These are phyloP conservation scores for Phaethornis superciliosus DNA, from an alignment of 2,113 vertebrate genomes.

Conservation along the genomic window DNA sequence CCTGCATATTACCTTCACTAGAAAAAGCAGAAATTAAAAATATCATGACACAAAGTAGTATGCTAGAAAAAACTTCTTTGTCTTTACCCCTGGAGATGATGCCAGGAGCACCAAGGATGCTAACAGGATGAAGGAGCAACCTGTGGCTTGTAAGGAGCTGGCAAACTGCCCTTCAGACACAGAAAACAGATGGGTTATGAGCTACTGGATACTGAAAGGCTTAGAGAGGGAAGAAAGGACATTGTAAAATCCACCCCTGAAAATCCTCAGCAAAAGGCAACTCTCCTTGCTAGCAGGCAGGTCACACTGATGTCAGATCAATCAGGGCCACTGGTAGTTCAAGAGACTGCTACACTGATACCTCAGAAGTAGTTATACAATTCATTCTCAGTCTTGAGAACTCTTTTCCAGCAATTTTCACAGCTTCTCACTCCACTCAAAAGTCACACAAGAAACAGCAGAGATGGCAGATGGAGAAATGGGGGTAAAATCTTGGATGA, in stretches of 20 bases:
- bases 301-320: background rate
- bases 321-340: background rate
- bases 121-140: background rate
- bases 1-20: background rate
- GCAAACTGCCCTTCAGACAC: background rate
- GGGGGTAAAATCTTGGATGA: background rate
- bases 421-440: background rate
- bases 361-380: background rate
- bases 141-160: background rate
- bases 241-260: background rate
- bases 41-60: background rate
- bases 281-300: background rate
- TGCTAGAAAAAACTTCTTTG: background rate
- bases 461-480: background rate
- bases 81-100: background rate
- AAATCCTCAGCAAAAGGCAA: conserved; percentile 10
- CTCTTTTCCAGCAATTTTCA: background rate
- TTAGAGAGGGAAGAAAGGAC: background rate
- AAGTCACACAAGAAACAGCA: background rate
- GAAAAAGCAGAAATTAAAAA: background rate
- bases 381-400: background rate
- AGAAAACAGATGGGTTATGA: background rate
- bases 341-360: background rate
- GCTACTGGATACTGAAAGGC: background rate
- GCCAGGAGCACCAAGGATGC: background rate